A percentile compares a stretch with the other conserved stretches of the same genome.
Evolutionary conservation across 2,797 vertebrate genomes (phyloP).

Genomic region (Pangasius djambal): DNA sequence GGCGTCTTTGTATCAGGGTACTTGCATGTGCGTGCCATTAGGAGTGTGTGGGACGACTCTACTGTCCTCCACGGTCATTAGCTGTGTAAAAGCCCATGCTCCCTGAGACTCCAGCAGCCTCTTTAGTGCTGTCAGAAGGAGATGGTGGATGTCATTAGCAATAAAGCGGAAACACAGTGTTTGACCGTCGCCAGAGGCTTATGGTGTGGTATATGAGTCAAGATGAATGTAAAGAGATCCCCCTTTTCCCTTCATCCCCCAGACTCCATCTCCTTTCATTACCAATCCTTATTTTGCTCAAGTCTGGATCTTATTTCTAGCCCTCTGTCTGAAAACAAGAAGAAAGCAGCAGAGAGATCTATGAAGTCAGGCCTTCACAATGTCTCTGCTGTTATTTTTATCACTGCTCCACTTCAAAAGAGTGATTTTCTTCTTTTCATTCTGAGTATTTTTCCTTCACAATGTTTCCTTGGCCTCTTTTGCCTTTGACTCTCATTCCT

Average conservation of each 20-base stretch:
- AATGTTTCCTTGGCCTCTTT: conserved; percentile 50
- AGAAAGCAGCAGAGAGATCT: conserved; percentile 63
- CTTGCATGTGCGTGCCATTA: neutral
- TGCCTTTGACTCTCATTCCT: conserved; percentile 48
- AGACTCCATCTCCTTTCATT: conserved; percentile 72
- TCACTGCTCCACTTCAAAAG: conserved; percentile 65
- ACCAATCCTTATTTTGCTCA: conserved; percentile 71
- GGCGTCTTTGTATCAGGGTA: neutral
- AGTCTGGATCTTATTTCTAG: conserved; percentile 79
- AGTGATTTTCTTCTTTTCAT: conserved; percentile 62
- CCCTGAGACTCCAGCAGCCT: conserved; percentile 24
- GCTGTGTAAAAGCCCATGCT: conserved; percentile 32
- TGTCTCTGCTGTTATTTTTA: conserved; percentile 71
- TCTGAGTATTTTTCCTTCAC: conserved; percentile 52
- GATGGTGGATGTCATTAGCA: conserved; percentile 64
- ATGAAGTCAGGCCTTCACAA: conserved; percentile 68
- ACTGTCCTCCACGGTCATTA: conserved; percentile 15
- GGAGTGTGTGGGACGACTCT: neutral
- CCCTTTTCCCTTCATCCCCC: conserved; percentile 50
- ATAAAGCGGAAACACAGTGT: conserved; percentile 60
- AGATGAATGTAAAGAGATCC: conserved; percentile 67
- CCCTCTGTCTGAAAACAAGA: conserved; percentile 63
- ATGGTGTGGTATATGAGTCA: conserved; percentile 70
- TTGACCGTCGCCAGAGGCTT: conserved; percentile 67
- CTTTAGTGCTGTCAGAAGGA: conserved; percentile 44